These are phyloP conservation scores for Noctilio leporinus DNA, from an alignment of 2,113 vertebrate genomes.

Conservation along the genomic window DNA sequence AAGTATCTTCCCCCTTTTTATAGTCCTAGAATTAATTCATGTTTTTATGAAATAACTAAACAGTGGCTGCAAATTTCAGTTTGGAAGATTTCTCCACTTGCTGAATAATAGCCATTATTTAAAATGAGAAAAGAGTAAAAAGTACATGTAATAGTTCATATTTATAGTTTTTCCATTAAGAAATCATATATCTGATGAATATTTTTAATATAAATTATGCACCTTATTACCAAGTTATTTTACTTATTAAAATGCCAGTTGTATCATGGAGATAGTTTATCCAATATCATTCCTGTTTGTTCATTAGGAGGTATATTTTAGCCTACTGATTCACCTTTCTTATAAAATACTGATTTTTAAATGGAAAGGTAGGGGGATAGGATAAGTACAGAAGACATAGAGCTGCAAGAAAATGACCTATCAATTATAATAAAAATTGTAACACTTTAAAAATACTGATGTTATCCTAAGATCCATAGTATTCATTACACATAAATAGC, in stretches of 20 bases:
- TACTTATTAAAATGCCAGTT: slow-evolving; percentile 30
- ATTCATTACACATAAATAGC: not conserved
- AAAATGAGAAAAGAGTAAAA: slow-evolving; percentile 35
- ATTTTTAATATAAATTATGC: slow-evolving; percentile 27
- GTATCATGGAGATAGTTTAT: not conserved
- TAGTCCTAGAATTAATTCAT: not conserved
- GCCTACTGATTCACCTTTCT: not conserved
- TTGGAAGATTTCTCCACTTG: not conserved
- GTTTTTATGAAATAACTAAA: slow-evolving; percentile 28
- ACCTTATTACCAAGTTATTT: slow-evolving; percentile 8
- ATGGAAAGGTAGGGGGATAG: not conserved
- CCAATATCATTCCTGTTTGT: not conserved
- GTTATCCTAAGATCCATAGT: not conserved
- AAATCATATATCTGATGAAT: not conserved
- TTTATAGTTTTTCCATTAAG: not conserved
- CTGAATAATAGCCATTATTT: not conserved
- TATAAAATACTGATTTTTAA: not conserved
- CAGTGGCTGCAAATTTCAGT: not conserved
- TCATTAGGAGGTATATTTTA: not conserved
- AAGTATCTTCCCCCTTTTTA: not conserved
- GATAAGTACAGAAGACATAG: not conserved
- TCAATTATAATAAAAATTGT: slow-evolving; percentile 7
- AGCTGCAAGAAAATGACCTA: not conserved
- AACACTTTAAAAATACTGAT: not conserved
- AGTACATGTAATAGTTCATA: not conserved